Base-by-base conservation (phyloP, 2,113 vertebrate species). In the human (Homo sapiens) region DNA sequence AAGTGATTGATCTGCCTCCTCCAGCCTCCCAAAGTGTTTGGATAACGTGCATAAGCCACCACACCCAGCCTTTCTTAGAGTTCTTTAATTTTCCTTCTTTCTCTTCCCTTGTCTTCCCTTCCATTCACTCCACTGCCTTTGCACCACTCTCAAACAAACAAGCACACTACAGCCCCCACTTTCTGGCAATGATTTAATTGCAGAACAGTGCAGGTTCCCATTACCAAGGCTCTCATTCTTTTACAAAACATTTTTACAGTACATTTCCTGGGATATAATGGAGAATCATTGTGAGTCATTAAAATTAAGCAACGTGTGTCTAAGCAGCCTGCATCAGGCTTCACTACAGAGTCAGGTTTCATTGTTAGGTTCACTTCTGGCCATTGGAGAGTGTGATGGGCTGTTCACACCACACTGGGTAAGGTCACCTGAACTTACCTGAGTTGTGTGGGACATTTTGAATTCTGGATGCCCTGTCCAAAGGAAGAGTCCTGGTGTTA, bases 271-370 rank as follows among this genome's bases (percentile, higher is more conserved):
- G 32, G 76, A 45, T 66, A 64, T 83, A 30, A 92, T 14, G 13
- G 88, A 80, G n/a, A 88, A 92, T 89, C 23, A 38, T 17, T 45
- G 23, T 50, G 70, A 90, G 57, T 85, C 45, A 95, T 73, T 94
- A 91, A 88, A 94, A 95, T 50, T 38, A 97, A 96, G 93, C 94
- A 78, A 73, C 0, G 5, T 52, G 25, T 57, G 72, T 82, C 76
- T 27, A 79, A 32, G 30, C 4, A 76, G 48, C 35, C 32, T 1
- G 9, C 17, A 10, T 6, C 13, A 10, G 25, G 22, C 48, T 70
- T 81, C 35, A 32, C 38, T 18, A 38, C 40, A 18, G 40, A 97
- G 45, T 79, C 25, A 18, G 48, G 3, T 12, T 94, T 57, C 8
- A 0, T 35, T 14, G 6, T 4, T 20, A 6, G 5, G 14, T 48